These are phyloP conservation scores for Dermatemys mawii DNA, from an alignment of 2,113 vertebrate species.

Conservation along the genomic window DNA sequence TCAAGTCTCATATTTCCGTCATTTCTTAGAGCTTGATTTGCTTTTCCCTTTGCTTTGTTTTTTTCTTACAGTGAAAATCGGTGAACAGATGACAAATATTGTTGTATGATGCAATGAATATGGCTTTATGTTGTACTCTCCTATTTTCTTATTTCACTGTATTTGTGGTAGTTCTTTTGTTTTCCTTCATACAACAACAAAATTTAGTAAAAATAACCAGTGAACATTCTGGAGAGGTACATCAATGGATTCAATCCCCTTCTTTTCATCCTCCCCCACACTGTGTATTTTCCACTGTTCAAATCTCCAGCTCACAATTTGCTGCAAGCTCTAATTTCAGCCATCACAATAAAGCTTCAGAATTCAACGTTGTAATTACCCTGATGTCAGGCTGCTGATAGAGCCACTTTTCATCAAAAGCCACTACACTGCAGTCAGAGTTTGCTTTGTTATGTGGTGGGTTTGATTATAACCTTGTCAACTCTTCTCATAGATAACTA, in stretches of 20 bases:
- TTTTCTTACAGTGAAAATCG: fast-evolving
- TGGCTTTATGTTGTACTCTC: background rate
- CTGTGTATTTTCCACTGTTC: background rate
- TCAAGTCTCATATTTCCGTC: background rate
- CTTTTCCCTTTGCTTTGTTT: background rate
- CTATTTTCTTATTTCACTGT: background rate
- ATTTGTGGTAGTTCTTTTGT: background rate
- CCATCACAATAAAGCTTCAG: fast-evolving
- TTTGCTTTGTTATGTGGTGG: no score
- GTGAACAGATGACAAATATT: background rate
- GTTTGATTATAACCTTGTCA: background rate
- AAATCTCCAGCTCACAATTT: background rate
- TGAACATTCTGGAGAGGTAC: background rate
- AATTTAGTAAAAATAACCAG: background rate
- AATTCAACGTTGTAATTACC: background rate
- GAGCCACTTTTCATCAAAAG: background rate
- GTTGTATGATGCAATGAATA: fast-evolving
- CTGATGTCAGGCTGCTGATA: background rate
- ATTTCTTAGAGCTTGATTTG: background rate
- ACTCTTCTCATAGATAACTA: fast-evolving
- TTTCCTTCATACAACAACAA: background rate
- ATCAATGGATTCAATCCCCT: no score
- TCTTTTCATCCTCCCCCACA: background rate
- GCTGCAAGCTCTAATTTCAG: background rate
- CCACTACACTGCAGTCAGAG: background rate